Percentiles rank a stretch among this genome's conserved stretches.
Conservation (phyloP, 2,797 vertebrate species). For the Gobio occitaniae region DNA sequence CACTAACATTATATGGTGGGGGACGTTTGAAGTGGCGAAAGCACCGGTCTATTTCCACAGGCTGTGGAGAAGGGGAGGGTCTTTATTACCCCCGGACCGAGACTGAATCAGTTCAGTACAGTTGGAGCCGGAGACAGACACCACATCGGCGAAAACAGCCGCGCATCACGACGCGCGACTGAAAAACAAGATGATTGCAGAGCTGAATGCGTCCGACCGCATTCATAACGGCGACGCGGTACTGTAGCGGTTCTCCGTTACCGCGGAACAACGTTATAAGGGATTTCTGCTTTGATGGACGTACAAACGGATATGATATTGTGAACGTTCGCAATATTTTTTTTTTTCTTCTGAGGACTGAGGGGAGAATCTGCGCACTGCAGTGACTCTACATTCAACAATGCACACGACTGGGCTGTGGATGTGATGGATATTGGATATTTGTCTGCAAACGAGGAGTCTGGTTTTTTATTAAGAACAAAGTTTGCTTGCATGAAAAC, state of each 20-base stretch:
- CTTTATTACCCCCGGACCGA: constrained; percentile 52
- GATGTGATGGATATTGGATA: constrained; percentile 59
- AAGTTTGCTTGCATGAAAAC: constrained; percentile 58
- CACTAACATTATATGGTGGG: not conserved
- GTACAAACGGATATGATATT: not conserved
- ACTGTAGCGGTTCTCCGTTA: not conserved
- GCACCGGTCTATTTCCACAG: not conserved
- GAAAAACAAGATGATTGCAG: constrained; percentile 1
- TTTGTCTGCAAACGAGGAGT: constrained; percentile 63
- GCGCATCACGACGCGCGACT: not conserved
- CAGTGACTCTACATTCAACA: constrained; percentile 69
- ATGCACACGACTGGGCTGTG: constrained; percentile 63
- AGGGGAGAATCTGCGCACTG: constrained; percentile 76
- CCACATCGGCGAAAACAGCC: constrained; percentile 54
- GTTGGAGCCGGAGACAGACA: constrained; percentile 67
- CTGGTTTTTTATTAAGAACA: constrained; percentile 39
- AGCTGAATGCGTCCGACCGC: not conserved
- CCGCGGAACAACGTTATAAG: not conserved
- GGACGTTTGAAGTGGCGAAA: not conserved
- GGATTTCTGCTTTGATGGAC: not conserved
- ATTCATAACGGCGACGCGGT: not conserved
- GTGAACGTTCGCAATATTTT: not conserved
- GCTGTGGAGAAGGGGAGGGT: constrained; percentile 63
- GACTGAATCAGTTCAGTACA: constrained; percentile 73
- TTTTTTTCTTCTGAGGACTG: constrained; percentile 4